phyloP scores from a whole-genome alignment of 2,113 vertebrate species.

The Dipodomys spectabilis region DNA sequence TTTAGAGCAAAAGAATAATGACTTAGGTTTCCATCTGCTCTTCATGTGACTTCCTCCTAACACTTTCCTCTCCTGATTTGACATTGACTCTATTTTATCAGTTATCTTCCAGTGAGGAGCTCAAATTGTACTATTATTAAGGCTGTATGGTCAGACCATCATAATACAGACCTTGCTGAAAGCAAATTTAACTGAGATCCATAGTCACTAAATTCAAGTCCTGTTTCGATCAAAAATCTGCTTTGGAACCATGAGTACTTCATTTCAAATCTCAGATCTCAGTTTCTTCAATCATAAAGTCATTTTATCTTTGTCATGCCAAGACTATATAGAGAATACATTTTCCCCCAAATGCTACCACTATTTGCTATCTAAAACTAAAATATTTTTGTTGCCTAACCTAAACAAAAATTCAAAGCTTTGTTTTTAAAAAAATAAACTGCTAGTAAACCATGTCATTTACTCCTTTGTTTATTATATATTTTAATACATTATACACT shows the following conservation, averaged over 20 bases:
- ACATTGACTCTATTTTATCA: neutral
- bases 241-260: neutral
- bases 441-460: neutral
- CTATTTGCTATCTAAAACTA: neutral
- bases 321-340: neutral
- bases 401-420: conserved; percentile 15
- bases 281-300: neutral
- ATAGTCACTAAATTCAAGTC: neutral
- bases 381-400: neutral
- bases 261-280: neutral
- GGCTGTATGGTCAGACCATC: neutral
- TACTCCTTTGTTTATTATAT: neutral
- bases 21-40: neutral
- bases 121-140: neutral
- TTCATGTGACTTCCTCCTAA: neutral
- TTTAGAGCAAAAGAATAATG: conserved; percentile 39
- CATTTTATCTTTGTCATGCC: neutral
- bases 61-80: neutral
- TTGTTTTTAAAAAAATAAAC: neutral
- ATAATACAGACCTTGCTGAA: neutral
- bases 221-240: neutral
- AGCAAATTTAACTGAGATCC: neutral
- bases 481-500: neutral
- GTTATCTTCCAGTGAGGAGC: neutral
- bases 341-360: neutral